Percentiles rank a stretch among this genome's conserved stretches.
Conservation (phyloP, 2,888 invertebrate species). For the Cordilura impudica region DNA sequence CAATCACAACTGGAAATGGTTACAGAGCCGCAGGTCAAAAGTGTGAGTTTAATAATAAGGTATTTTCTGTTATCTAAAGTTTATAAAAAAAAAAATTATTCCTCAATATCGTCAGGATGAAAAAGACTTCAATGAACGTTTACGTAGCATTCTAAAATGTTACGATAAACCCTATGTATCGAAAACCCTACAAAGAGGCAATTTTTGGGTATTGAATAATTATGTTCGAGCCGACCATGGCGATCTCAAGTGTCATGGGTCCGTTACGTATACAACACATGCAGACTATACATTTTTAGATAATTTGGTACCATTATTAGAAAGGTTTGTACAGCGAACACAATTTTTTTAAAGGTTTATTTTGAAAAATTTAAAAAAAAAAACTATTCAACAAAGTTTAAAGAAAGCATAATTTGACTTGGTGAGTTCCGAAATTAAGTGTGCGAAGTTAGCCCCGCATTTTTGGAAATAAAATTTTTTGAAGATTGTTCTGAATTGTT, state of each 20-base stretch:
- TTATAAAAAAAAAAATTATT: conserved; percentile 46
- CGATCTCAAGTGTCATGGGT: conserved; percentile 86
- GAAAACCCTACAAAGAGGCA: conserved; percentile 85
- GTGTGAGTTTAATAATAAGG: conserved; percentile 57
- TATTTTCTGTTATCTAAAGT: not conserved
- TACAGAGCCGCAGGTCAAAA: conserved; percentile 65
- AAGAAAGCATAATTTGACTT: no score
- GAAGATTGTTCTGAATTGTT: no score
- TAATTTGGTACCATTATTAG: conserved; percentile 90
- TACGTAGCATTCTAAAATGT: conserved; percentile 80
- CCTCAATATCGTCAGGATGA: conserved; percentile 70
- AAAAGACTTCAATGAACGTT: conserved; percentile 76
- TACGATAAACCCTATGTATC: conserved; percentile 82
- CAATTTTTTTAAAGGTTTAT: not conserved
- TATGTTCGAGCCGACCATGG: conserved; percentile 87
- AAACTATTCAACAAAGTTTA: no score
- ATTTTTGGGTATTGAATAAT: conserved; percentile 94
- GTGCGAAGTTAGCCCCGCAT: no score
- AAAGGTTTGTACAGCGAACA: conserved; percentile 81
- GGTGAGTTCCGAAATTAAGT: no score
- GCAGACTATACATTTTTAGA: conserved; percentile 94
- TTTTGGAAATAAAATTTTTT: no score
- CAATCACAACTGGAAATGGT: conserved; percentile 59
- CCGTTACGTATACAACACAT: conserved; percentile 94
- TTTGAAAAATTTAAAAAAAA: not conserved